These are phyloP conservation scores for Argyrosomus regius DNA, from an alignment of 2,797 vertebrate species.

Conservation along the genomic window DNA sequence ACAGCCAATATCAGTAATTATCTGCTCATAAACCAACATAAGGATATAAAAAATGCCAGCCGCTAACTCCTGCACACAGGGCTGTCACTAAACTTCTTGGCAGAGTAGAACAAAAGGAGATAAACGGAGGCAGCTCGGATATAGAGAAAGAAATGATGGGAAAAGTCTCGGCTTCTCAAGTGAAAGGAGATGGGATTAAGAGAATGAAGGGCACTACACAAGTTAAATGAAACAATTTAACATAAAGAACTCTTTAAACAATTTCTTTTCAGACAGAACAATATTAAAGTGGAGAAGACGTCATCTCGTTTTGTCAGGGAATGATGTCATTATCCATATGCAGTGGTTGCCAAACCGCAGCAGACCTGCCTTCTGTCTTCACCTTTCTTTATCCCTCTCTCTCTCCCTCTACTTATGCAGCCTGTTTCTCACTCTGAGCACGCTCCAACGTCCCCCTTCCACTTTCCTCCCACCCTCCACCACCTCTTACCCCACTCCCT, in stretches of 20 bases:
- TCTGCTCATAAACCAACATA: constrained; percentile 43
- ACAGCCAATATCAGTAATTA: constrained; percentile 45
- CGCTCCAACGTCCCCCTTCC: constrained; percentile 31
- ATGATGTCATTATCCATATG: constrained; percentile 69
- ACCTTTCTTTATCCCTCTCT: constrained; percentile 55
- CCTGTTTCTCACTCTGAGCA: constrained; percentile 71
- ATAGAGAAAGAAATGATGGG: constrained; percentile 18
- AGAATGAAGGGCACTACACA: constrained; percentile 42
- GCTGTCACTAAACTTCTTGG: constrained; percentile 33
- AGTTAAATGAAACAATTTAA: constrained; percentile 59
- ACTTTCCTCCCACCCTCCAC: not conserved
- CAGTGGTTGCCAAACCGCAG: constrained; percentile 63
- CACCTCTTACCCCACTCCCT: constrained; percentile 18
- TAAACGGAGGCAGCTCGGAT: constrained; percentile 26
- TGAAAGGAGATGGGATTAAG: constrained; percentile 49
- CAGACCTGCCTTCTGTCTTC: constrained; percentile 65
- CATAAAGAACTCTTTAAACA: constrained; percentile 1
- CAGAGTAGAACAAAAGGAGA: constrained; percentile 41
- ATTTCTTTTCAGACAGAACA: not conserved
- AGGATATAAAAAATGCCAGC: constrained; percentile 24
- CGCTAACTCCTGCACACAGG: not conserved
- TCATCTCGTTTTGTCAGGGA: constrained; percentile 29
- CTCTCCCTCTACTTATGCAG: constrained; percentile 42
- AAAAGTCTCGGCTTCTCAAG: constrained; percentile 36
- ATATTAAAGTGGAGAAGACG: constrained; percentile 41